Base-by-base conservation (phyloP, 2,113 vertebrate genomes). In the Leucopternis melanops region DNA sequence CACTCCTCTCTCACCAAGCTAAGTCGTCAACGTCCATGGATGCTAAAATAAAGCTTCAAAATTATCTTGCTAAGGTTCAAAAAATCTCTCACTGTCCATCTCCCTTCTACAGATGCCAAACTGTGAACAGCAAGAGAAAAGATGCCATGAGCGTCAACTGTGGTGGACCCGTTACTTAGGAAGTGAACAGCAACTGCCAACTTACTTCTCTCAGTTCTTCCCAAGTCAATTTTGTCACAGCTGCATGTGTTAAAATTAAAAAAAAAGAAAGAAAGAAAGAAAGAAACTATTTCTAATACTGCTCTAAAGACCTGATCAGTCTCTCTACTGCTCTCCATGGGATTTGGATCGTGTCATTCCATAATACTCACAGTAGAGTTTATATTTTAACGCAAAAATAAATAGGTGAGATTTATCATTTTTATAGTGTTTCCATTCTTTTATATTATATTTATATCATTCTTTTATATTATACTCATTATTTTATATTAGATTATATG, bases 221-320 rank as follows among this genome's bases (percentile, higher is more conserved):
- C 13, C 21, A 81, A 62, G 9, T 45, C 8, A 16, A 19, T 70
- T 70, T 57, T 65, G 40, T 38, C 42, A 40, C 31, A 86, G 15
- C 16, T 22, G 22, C 75, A 61, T 3, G 23, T 58, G 38, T 74
- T 63, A 49, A 73, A 23, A 79, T n/a, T 6, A 27, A 21, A 36
- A 27, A 6, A 49, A 8, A 7, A 31, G 5, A 20, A 20, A 13
- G 1, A 21, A 21, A 13, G 1, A 11, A 27, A 34, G 2, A 38
- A 57, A 58, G 1, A 13, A 34, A 16, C 5, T 40, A 14, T 36
- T 70, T 85, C 34, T 29, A 42, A 52, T 82, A 91, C 12, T 57
- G 4, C 62, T 57, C 44, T 22, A 61, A 50, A 66, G 13, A 69
- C 31, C 6, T 54, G 18, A 52, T 81, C 83, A 44, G 25, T 49